Evolutionary conservation across 2,113 vertebrate genomes (phyloP).

Genomic region (Parotia lawesii): DNA sequence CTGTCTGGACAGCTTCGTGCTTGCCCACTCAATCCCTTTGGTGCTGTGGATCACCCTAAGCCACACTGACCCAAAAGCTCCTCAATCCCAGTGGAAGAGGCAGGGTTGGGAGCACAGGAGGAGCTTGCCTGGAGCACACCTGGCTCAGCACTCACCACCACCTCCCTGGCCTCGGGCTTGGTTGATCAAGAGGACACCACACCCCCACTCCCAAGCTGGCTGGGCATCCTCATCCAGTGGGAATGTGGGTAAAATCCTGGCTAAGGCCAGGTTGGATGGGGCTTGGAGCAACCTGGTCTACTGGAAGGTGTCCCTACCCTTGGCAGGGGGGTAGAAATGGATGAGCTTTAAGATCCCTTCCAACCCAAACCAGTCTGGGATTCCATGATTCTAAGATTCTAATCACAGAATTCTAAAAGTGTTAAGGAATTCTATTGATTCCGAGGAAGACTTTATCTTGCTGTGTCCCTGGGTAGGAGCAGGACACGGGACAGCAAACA

Average conservation of each 20-base stretch:
- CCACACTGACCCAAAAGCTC: fast-evolving
- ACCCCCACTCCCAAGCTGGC: too few species aligned
- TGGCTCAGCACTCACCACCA: not conserved
- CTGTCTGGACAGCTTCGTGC: not conserved
- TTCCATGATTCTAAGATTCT: not conserved
- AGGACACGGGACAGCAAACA: not conserved
- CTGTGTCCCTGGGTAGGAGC: not conserved
- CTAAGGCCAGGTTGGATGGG: not conserved
- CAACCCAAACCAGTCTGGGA: not conserved
- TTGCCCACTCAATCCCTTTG: fast-evolving
- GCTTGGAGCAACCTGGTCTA: not conserved
- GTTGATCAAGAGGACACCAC: fast-evolving
- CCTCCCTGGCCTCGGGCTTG: not conserved
- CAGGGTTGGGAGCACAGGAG: not conserved
- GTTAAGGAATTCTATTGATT: not conserved
- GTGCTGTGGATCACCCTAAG: not conserved
- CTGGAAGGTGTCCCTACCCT: not conserved
- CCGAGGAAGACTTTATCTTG: not conserved
- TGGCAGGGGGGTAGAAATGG: not conserved
- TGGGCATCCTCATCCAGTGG: fast-evolving
- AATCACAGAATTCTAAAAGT: not conserved
- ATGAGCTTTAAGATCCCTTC: not conserved
- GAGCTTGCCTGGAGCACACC: not conserved
- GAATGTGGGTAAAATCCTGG: fast-evolving
- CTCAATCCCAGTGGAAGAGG: fast-evolving